phyloP scores from a whole-genome alignment of 2,888 invertebrate genomes.

The Leptinotarsa juncta region DNA sequence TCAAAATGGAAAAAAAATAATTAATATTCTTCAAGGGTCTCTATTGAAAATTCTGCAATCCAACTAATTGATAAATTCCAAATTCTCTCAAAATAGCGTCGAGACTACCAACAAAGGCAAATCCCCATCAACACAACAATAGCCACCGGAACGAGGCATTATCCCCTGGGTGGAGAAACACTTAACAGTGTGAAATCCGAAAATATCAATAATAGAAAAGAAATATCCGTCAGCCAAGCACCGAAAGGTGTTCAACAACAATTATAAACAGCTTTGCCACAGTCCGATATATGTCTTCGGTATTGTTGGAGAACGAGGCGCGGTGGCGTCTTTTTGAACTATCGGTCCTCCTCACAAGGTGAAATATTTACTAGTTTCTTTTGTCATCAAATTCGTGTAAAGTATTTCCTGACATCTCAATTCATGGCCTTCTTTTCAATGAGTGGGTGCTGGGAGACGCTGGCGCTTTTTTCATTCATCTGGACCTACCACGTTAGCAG shows the following conservation, averaged over 20 bases:
- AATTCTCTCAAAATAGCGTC: slow-evolving; percentile 7
- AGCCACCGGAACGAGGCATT: slow-evolving; percentile 37
- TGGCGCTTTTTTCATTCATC: slow-evolving; percentile 42
- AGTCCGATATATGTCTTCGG: slow-evolving; percentile 45
- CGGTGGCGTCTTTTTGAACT: slow-evolving; percentile 58
- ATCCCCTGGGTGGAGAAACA: slow-evolving; percentile 38
- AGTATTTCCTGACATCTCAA: slow-evolving; percentile 63
- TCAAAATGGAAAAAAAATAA: slow-evolving; percentile 1
- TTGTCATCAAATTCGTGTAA: slow-evolving; percentile 59
- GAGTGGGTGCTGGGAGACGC: slow-evolving; percentile 46
- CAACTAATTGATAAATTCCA: slow-evolving; percentile 16
- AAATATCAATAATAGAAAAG: slow-evolving; percentile 41
- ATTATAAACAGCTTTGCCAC: slow-evolving; percentile 50
- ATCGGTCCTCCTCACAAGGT: slow-evolving; percentile 52
- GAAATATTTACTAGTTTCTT: slow-evolving; percentile 61
- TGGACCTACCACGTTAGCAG: slow-evolving; percentile 40
- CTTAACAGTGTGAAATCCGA: slow-evolving; percentile 38
- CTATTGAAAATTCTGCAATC: slow-evolving; percentile 1
- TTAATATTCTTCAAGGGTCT: slow-evolving; percentile 5
- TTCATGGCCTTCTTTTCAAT: slow-evolving; percentile 57
- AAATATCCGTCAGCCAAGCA: slow-evolving; percentile 27
- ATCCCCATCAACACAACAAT: slow-evolving; percentile 31
- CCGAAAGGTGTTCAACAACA: slow-evolving; percentile 50
- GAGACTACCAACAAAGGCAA: slow-evolving; percentile 22
- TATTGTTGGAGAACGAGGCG: slow-evolving; percentile 49